Conservation (phyloP, 2,797 vertebrate genomes). For the Orestias chungarensis region DNA sequence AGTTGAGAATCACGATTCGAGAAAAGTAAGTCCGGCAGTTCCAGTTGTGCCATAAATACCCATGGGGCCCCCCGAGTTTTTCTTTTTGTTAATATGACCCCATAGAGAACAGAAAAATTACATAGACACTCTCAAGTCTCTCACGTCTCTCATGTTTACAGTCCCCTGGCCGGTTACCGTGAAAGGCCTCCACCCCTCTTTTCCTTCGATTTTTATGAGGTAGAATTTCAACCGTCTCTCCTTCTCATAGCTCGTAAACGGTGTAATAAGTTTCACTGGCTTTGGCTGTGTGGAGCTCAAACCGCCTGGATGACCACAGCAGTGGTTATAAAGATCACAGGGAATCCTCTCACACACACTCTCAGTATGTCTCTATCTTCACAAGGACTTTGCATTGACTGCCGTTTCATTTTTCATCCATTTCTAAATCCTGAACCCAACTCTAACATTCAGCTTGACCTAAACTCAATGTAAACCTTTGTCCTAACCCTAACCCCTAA, state of each 20-base stretch:
- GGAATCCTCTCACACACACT: slow-evolving; percentile 40
- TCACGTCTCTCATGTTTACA: slow-evolving; percentile 65
- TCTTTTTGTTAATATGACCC: slow-evolving; percentile 36
- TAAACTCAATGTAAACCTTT: no score
- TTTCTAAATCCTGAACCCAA: no score
- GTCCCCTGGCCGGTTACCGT: slow-evolving; percentile 38
- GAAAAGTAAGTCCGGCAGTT: slow-evolving; percentile 36
- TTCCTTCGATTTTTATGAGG: slow-evolving; percentile 57
- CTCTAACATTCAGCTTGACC: no score
- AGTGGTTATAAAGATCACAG: slow-evolving; percentile 74
- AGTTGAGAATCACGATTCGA: slow-evolving; percentile 9
- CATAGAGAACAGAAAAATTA: slow-evolving; percentile 25
- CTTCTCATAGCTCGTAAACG: slow-evolving; percentile 74
- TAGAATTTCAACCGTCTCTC: slow-evolving; percentile 73
- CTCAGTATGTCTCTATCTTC: no score
- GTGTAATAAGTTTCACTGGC: slow-evolving; percentile 79
- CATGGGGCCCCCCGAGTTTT: slow-evolving; percentile 24
- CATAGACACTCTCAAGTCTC: slow-evolving; percentile 55
- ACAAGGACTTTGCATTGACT: no score
- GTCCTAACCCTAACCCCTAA: no score
- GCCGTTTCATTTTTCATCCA: no score
- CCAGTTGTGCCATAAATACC: slow-evolving; percentile 41
- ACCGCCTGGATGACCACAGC: slow-evolving; percentile 63
- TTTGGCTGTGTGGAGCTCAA: slow-evolving; percentile 67
- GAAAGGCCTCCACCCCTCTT: slow-evolving; percentile 23